Conservation (phyloP, 2,113 vertebrate genomes). For the Colossoma macropomum region DNA sequence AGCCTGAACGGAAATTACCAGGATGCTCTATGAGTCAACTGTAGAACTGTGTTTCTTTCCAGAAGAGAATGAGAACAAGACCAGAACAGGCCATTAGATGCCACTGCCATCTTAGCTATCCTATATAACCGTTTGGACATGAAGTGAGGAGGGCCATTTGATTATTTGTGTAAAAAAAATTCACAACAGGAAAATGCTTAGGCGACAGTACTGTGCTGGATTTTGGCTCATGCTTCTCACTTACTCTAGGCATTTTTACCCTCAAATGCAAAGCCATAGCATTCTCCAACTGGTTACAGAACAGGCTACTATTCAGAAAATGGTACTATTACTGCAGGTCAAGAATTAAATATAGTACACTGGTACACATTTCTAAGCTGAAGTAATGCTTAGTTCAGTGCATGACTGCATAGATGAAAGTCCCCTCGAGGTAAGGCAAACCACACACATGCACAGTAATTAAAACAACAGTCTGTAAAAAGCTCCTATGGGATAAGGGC, state of each 20-base stretch:
- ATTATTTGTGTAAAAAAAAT: background rate
- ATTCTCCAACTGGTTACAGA: background rate
- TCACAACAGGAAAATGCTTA: background rate
- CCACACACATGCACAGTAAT: background rate
- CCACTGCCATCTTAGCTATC: background rate
- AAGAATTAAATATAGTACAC: background rate
- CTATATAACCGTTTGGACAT: background rate
- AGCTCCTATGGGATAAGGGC: background rate
- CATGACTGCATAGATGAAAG: slow-evolving; percentile 8
- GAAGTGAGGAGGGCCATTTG: background rate
- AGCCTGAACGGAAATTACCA: background rate
- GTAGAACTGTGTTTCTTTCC: background rate
- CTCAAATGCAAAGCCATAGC: background rate
- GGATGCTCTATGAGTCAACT: background rate
- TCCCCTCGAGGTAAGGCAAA: background rate
- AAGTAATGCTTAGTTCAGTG: background rate
- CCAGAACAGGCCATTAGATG: background rate
- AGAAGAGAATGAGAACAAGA: background rate
- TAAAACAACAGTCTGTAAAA: slow-evolving; percentile 30
- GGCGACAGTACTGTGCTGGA: background rate
- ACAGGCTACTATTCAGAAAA: background rate
- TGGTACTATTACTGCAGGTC: background rate
- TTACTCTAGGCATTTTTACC: background rate
- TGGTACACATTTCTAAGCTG: background rate
- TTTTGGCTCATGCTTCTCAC: background rate